Base-by-base conservation (phyloP, 2,888 invertebrate genomes). In the Odontocolon sp. region DNA sequence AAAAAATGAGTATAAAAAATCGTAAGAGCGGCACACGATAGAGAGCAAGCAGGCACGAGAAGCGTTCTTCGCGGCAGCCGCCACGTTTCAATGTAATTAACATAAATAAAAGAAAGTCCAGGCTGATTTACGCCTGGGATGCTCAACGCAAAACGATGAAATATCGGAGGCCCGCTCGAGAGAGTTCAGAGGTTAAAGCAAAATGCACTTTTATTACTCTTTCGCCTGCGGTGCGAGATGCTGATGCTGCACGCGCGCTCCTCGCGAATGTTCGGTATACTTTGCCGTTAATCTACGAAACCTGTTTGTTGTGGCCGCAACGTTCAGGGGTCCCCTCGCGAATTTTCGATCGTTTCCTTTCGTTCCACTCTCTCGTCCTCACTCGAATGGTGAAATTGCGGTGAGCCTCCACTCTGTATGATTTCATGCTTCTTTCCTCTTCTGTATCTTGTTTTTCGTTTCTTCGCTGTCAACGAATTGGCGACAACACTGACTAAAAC, bases 111-210 rank as follows among this genome's bases (percentile, higher is more conserved):
- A 80, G 75, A 81, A 77, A 80, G 67, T 73, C 71, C 6, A 16
- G 76, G 69, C 79, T 81, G 82, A 84, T 85, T 83, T 83, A 83
- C 79, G 59, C 68, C 77, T 70, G 76, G 70, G 71, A 70, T 73
- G 3, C 79, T 68, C 73, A 75, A 52, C 54, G 81, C 71, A 77
- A 77, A 78, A 80, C 81, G 83, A 79, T 83, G 82, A 84, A 85
- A 83, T 77, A 77, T 83, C 73, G 79, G 66, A 68, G 77, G 79
- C 75, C 80, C 75, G 78, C 77, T 77, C 50, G 57, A 9, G 50
- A 11, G 40, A 77, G 84, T 81, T 83, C 81, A 83, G 78, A 83
- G 84, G 83, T 84, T 78, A 82, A 82, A 81, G 81, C 81, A 80
- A 83, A 83, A 80, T 71, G 79, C 61, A 76, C 81, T 78, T 80